phyloP scores from a whole-genome alignment of 1,140 invertebrate species.

The Calephelis nemesis region DNA sequence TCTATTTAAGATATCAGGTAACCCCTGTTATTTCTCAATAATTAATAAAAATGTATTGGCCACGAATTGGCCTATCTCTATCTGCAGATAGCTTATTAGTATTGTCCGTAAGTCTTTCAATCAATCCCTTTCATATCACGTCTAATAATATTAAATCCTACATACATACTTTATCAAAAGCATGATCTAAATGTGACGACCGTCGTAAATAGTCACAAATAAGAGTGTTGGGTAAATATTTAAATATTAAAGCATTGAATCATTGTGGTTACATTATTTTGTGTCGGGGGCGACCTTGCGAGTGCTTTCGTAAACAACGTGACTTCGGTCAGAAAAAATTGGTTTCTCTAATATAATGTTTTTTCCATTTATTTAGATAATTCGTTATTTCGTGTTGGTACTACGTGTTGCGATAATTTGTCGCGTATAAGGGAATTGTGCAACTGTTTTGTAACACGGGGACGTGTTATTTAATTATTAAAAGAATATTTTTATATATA shows the following conservation, averaged over 20 bases:
- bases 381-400: slow-evolving; percentile 13
- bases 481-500: no score
- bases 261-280: slow-evolving; percentile 18
- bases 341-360: slow-evolving; percentile 17
- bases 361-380: slow-evolving; percentile 16
- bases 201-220: neutral
- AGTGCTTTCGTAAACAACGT: slow-evolving; percentile 22
- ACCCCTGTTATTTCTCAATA: no score
- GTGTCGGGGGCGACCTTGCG: slow-evolving; percentile 15
- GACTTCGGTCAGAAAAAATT: slow-evolving; percentile 19
- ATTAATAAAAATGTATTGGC: no score
- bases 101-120: no score
- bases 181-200: no score
- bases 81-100: no score
- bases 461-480: no score
- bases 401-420: slow-evolving; percentile 6
- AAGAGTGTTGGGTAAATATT: slow-evolving; percentile 5
- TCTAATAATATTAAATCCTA: no score
- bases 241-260: slow-evolving; percentile 3
- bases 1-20: no score
- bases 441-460: neutral
- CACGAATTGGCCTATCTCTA: no score
- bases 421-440: neutral
- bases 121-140: no score
- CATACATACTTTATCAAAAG: no score